phyloP scores from a whole-genome alignment of 2,113 vertebrate genomes.

The Eleginops maclovinus region DNA sequence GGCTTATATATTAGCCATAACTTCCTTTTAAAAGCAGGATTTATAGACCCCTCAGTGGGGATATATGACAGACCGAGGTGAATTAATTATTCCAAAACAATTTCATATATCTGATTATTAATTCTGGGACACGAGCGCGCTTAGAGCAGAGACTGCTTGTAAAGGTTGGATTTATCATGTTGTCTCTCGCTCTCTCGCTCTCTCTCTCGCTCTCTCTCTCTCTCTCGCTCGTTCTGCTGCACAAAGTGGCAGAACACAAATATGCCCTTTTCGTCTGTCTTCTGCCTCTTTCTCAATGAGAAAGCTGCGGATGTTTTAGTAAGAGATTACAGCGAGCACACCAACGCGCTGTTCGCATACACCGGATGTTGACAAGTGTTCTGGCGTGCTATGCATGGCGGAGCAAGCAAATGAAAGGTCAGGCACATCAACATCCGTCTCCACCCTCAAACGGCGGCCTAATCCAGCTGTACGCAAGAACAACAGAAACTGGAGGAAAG shows the following conservation, averaged over 20 bases:
- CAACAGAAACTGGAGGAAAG: conserved; percentile 51
- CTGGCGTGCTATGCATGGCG: conserved; percentile 67
- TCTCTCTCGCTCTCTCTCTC: conserved; percentile 45
- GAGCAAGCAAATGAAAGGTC: conserved; percentile 81
- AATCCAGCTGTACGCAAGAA: conserved; percentile 65
- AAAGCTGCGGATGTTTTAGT: conserved; percentile 69
- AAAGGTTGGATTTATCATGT: conserved; percentile 88
- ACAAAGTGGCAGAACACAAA: conserved; percentile 74
- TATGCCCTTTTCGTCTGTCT: conserved; percentile 78
- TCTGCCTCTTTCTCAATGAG: conserved; percentile 68
- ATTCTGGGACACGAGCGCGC: conserved; percentile 77
- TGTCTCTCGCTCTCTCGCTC: conserved; percentile 58
- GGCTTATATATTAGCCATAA: conserved; percentile 74
- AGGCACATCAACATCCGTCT: conserved; percentile 81
- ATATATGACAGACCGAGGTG: conserved; percentile 69
- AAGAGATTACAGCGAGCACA: conserved; percentile 71
- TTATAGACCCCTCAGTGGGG: conserved; percentile 78
- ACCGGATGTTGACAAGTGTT: conserved; percentile 61
- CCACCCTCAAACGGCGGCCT: conserved; percentile 61
- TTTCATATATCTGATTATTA: conserved; percentile 85
- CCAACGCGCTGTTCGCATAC: conserved; percentile 67
- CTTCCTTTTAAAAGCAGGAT: conserved; percentile 73
- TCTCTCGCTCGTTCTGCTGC: conserved; percentile 26
- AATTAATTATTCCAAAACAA: conserved; percentile 85
- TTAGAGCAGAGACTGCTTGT: conserved; percentile 78